Conservation (phyloP, 2,113 vertebrate species). For the Barbus barbus region DNA sequence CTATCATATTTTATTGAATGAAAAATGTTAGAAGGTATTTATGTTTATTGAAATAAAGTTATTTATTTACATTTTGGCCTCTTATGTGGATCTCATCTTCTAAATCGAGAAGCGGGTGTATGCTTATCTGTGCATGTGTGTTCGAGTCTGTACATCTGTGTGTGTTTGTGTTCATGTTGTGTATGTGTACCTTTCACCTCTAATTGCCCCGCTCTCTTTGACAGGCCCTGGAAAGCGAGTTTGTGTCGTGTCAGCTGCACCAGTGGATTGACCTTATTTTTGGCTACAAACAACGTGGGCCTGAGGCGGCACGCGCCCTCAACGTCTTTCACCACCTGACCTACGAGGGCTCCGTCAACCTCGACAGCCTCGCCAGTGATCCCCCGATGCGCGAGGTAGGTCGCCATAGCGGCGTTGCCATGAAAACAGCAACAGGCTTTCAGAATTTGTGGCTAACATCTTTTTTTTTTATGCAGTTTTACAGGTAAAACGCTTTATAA, state of each 20-base stretch:
- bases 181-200: constrained; percentile 60
- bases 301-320: constrained; percentile 93
- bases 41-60: no score
- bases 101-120: neutral
- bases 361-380: constrained; percentile 90
- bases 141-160: neutral
- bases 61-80: neutral
- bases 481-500: constrained; percentile 1
- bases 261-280: constrained; percentile 99
- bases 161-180: constrained; percentile 43
- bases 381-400: constrained; percentile 90
- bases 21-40: neutral
- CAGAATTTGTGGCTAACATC: neutral
- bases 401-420: constrained; percentile 47
- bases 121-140: constrained; percentile 14
- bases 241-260: constrained; percentile 98
- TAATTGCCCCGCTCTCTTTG: constrained; percentile 70
- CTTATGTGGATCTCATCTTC: neutral
- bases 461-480: neutral
- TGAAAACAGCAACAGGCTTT: constrained; percentile 38
- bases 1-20: neutral
- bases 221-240: constrained; percentile 98
- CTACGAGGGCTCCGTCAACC: constrained; percentile 91
- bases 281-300: constrained; percentile 97
- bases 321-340: constrained; percentile 97